These are phyloP conservation scores for Thalpophila matura DNA, from an alignment of 2,888 invertebrate species.

Conservation along the genomic window DNA sequence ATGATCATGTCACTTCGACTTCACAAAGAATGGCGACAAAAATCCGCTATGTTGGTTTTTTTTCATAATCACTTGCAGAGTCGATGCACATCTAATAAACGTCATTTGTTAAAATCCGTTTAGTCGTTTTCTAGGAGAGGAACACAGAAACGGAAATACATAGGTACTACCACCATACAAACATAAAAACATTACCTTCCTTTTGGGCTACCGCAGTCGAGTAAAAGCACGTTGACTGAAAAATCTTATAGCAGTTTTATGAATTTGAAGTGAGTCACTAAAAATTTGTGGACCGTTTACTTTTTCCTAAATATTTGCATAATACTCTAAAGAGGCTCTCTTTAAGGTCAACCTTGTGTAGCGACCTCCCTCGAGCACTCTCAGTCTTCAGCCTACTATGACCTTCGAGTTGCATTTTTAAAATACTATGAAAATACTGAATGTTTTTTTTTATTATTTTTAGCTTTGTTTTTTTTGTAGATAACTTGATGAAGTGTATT, in stretches of 20 bases:
- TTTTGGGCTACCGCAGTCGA: no score
- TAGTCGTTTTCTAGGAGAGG: no score
- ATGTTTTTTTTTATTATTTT: slow-evolving; percentile 13
- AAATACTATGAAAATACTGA: slow-evolving; percentile 47
- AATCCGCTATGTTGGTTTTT: no score
- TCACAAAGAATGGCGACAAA: no score
- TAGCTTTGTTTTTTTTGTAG: not conserved
- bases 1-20: no score
- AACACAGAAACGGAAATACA: no score
- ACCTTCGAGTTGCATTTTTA: slow-evolving; percentile 46
- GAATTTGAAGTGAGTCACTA: not conserved
- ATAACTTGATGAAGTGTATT: not conserved
- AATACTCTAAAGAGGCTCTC: slow-evolving; percentile 38
- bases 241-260: not conserved
- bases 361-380: slow-evolving; percentile 23
- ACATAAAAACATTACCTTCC: no score
- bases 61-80: no score
- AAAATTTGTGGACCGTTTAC: not conserved
- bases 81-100: no score
- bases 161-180: no score
- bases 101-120: no score
- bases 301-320: slow-evolving; percentile 36
- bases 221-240: not conserved
- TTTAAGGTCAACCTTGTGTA: slow-evolving; percentile 42
- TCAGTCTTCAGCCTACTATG: slow-evolving; percentile 28